Percentiles rank a stretch among this genome's conserved stretches.
Evolutionary conservation across 2,113 vertebrate species (phyloP).

Genomic region (Anoplopoma fimbria): DNA sequence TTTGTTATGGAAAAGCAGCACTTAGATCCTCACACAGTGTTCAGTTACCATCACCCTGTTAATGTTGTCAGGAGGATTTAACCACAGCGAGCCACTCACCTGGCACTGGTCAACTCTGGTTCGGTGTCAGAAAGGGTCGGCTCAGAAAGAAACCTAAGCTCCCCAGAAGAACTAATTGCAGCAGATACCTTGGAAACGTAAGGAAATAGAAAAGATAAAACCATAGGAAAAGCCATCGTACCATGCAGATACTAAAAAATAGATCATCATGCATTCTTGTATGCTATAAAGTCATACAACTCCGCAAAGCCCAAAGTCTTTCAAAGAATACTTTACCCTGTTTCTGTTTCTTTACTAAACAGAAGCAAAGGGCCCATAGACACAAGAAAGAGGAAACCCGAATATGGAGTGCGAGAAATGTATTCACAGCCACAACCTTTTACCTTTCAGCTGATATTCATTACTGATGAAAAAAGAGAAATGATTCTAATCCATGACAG

Average conservation of each 20-base stretch:
- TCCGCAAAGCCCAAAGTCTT: neutral
- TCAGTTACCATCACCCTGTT: neutral
- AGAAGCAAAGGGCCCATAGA: neutral
- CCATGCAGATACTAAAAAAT: neutral
- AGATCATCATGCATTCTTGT: neutral
- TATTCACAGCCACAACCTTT: neutral
- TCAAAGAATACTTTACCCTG: neutral
- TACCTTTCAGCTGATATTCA: neutral
- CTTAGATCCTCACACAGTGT: neutral
- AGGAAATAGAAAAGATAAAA: conserved; percentile 26
- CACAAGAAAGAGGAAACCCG: neutral
- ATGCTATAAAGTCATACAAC: neutral
- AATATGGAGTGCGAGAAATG: neutral
- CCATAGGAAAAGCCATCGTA: conserved; percentile 6
- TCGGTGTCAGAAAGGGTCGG: conserved; percentile 80
- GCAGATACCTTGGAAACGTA: conserved; percentile 84
- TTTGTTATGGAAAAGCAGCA: neutral
- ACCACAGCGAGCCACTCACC: conserved; percentile 78
- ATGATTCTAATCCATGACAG: neutral
- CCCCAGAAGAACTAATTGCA: conserved; percentile 83
- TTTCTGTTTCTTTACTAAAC: too few relatives aligned
- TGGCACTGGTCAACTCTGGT: conserved; percentile 75
- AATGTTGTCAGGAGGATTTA: neutral
- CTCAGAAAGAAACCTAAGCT: conserved; percentile 84
- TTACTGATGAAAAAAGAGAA: neutral